Percentiles rank a stretch among this genome's conserved stretches.
These are phyloP conservation scores for Tiaroga cobitis DNA, from an alignment of 2,797 vertebrate genomes.

Conservation along the genomic window DNA sequence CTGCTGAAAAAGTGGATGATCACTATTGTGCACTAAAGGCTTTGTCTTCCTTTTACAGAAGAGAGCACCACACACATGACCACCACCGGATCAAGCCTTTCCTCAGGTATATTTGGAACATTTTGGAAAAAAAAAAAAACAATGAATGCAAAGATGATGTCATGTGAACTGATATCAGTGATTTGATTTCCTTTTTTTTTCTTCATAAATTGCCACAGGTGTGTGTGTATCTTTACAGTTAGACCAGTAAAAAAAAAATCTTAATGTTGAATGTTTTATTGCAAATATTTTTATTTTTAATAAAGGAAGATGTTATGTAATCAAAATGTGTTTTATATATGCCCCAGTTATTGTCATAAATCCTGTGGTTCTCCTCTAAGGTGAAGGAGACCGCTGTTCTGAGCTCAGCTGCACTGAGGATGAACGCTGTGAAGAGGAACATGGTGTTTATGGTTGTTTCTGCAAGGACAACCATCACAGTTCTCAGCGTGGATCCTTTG, in stretches of 20 bases:
- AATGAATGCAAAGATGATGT: background rate
- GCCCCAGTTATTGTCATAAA: too few species aligned
- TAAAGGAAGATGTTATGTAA: background rate
- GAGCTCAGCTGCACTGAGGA: constrained; percentile 53
- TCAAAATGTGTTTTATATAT: background rate
- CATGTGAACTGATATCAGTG: constrained; percentile 47
- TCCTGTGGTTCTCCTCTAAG: background rate
- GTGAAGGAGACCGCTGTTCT: constrained; percentile 54
- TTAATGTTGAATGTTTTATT: too few species aligned
- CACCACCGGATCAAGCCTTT: background rate
- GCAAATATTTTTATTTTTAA: constrained; percentile 28
- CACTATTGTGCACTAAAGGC: background rate
- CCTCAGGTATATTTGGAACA: background rate
- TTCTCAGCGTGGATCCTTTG: constrained; percentile 30
- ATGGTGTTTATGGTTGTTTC: constrained; percentile 59
- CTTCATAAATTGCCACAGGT: too few species aligned
- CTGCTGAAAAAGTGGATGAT: background rate
- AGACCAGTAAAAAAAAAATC: too few species aligned
- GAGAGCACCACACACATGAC: background rate
- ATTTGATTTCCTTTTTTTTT: background rate
- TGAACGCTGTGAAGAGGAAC: constrained; percentile 58
- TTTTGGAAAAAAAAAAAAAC: background rate
- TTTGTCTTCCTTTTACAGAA: background rate
- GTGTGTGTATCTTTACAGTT: too few species aligned
- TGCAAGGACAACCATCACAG: constrained; percentile 50